Evolutionary conservation across 2,113 vertebrate species (phyloP), one percentile per base, ranked within the genome.

Genomic region (Larimichthys crocea): DNA sequence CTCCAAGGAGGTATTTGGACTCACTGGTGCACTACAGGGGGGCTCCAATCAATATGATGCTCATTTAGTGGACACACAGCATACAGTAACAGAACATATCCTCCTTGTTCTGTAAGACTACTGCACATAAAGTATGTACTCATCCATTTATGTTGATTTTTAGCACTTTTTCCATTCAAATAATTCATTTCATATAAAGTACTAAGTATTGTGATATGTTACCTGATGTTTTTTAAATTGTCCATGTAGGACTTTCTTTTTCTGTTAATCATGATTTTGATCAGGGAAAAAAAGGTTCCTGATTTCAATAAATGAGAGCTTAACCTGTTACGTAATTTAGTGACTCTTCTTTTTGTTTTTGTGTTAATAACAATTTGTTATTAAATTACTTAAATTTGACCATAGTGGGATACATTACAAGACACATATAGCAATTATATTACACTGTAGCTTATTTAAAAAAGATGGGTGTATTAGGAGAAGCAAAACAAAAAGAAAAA

Each of bases 1-100:
- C 10, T 75, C 46, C 46, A 52, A 57, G 4, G 71, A 56, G 59
- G 20, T 52, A 74, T 74, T 57, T 79, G 53, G 66, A 65, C 48
- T n/a, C 40, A 52, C 49, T 77, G 48, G 48, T 68, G 56, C 20
- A 57, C 29, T 48, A 26, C 29, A 61, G 26, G 55, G 14, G 24
- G 15, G 17, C 63, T 48, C 10, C 10, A 59, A 50, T 74, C 74
- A 63, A 68, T 64, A 72, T 12, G 29, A 66, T 15, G 49, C 62
- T 63, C 42, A 57, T 63, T 50, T 59, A 57, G 35, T 70, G 42
- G 59, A 24, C 20, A 52, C 24, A 65, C 20, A 19, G 31, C 29
- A 64, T 24, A 46, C 35, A 61, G 35, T n/a, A 26, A 35, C 10
- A 56, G 15, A 49, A 22, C 9, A 46, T 14, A 55, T 22, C n/a